Base-by-base conservation (phyloP, 2,888 invertebrate species). In the Ischnus inquisitorius region DNA sequence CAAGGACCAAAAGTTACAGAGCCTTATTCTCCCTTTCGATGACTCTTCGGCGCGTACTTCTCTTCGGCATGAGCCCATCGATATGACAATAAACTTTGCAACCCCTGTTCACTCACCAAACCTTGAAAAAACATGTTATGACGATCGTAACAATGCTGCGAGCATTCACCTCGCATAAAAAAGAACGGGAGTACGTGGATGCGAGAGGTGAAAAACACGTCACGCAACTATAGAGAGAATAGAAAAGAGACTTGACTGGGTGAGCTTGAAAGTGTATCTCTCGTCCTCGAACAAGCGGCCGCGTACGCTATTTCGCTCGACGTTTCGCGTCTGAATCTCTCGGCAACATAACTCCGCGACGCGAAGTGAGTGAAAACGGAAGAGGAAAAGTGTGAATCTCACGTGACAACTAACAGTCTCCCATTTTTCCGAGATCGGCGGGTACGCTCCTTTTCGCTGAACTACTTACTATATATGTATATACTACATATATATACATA, bases 371-470 rank as follows among this genome's bases (percentile, higher is more conserved):
- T 12, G 6, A 60, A 69, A 64, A 57, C 51, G 57, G 43, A 69
- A 51, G 28, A 57, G 71, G 60, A 43, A 51, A 65, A 65, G 69
- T 43, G 64, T 68, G 48, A 79, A 76, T 48, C 71, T 79, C 71
- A 39, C 60, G 60, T 64, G 76, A 76, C 75, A 76, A 76, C 65
- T 60, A 75, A 76, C 79, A 71, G 75, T 76, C 69, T 60, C 71
- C 34, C 65, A 77, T 60, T 60, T 83, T 72, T 67, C 76, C 48
- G 69, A 67, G 72, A 62, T 79, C 76, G 67, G 14, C 75, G 65
- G 19, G 69, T 78, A 71, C 64, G 22, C 43, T 51, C 14, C 54
- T 8, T 25, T 28, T 64, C 60, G 60, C 25, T 25, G 14, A 22
- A 60, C 60, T 14, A 5, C 60, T 60, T 1, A 14, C 41, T 48